Evolutionary conservation across 2,888 invertebrate genomes (phyloP).

Genomic region (Kuschelorhynchus macadamiae): DNA sequence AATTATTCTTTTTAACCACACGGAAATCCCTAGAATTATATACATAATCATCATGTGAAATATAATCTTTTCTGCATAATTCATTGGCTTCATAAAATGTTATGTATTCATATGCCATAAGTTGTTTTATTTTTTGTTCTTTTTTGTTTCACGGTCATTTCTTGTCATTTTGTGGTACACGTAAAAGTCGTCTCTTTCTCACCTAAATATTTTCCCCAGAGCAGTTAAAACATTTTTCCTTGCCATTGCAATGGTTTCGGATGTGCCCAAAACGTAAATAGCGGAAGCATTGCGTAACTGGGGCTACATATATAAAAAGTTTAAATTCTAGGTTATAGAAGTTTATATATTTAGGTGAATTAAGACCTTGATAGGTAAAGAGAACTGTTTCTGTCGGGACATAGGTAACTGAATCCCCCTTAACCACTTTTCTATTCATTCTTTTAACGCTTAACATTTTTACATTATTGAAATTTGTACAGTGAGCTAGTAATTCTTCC

Average conservation of each 20-base stretch:
- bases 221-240: conserved; percentile 1
- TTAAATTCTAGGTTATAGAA: neutral
- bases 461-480: neutral
- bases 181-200: too few species aligned
- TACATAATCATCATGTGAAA: too few species aligned
- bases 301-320: conserved; percentile 5
- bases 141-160: too few species aligned
- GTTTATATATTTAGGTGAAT: neutral
- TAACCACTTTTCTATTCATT: neutral
- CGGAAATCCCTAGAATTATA: too few species aligned
- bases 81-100: too few species aligned
- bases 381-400: conserved; percentile 1
- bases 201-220: too few species aligned
- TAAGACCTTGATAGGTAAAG: conserved; percentile 1
- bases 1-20: too few species aligned
- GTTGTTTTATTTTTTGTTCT: too few species aligned
- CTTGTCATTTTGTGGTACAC: too few species aligned
- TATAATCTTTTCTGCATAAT: too few species aligned
- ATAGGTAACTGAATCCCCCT: neutral
- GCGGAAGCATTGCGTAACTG: conserved; percentile 18
- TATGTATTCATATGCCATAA: too few species aligned
- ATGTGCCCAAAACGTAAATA: conserved; percentile 6
- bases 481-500: neutral
- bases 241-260: conserved; percentile 8
- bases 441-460: neutral